Base-by-base conservation (phyloP, 2,113 vertebrate species). In the Odontesthes bonariensis region DNA sequence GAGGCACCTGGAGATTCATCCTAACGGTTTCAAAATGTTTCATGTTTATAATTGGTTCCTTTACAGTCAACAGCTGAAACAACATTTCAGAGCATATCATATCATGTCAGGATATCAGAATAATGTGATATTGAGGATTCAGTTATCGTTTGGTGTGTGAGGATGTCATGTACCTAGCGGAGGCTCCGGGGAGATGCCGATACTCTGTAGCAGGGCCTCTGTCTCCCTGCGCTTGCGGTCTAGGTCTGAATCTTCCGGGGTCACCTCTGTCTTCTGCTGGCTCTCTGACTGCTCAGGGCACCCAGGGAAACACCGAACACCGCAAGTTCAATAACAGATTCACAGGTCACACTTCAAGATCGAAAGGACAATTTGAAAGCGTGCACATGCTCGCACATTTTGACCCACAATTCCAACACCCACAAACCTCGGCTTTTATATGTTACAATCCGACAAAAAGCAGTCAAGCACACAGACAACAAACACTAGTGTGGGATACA, bases 191-290 rank as follows among this genome's bases (percentile, higher is more conserved):
- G 97, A 98, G 77, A 99, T 99, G 42, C 98, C 98, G 54, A 99
- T 99, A 78, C 98, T 99, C 84, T 99, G 98, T 13, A 99, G 94
- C 66, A 99, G 91, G 38, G 98, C 98, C 81, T 99, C 98, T 0
- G 98, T 99, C 92, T 99, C 98, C 60, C 98, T 92, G 38, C 97
- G 96, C 75, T 99, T 99, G 20, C 97, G 96, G 88, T 99, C 97
- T 76, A 99, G 87, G 81, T 99, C 97, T 0, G 97, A 97, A 71
- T 99, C 97, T 65, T 97, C 96, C 11, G 95, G 95, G 61, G 93
- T 89, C 1, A 91, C 94, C 73, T 98, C 98, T 32, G 94, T 94
- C 91, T 98, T 99, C 85, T 98, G 96, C 82, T 98, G 97, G 73
- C 91, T 93, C 87, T 99, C 98, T 12, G 95, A 79, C 96, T 97